These are phyloP conservation scores for Sorex maritimensis DNA, from an alignment of 2,797 vertebrate genomes.

Conservation along the genomic window DNA sequence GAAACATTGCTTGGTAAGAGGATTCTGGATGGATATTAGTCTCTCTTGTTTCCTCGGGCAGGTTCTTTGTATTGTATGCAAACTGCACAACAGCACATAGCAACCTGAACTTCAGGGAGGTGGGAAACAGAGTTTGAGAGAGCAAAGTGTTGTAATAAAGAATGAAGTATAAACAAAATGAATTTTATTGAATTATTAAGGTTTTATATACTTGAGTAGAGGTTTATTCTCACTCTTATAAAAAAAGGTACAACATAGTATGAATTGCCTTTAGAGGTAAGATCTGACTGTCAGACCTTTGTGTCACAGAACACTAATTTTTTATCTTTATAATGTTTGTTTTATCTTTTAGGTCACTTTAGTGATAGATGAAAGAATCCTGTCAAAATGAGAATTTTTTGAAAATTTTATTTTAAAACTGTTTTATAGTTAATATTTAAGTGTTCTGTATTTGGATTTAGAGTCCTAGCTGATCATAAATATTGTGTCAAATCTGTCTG, in stretches of 20 bases:
- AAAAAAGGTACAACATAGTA: neutral
- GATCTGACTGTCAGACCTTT: neutral
- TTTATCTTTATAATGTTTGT: neutral
- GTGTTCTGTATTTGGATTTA: neutral
- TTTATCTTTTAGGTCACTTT: neutral
- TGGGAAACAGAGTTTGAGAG: too few species aligned
- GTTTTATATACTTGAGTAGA: neutral
- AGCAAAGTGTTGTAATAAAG: neutral
- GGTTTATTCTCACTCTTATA: neutral
- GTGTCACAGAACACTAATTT: neutral
- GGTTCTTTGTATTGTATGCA: neutral
- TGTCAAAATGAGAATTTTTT: neutral
- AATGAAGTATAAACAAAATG: neutral
- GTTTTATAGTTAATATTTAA: neutral
- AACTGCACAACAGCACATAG: neutral
- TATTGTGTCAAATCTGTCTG: neutral
- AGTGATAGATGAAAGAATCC: neutral
- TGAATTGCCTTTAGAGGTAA: too few species aligned
- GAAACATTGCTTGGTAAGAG: neutral
- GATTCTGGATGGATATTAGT: neutral
- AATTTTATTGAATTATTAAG: neutral
- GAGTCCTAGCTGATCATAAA: neutral
- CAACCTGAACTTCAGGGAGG: too few species aligned
- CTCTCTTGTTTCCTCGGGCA: neutral
- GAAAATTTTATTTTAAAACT: conserved; percentile 2